Percentiles rank a stretch among this genome's conserved stretches.
These are phyloP conservation scores for Ciconia boyciana DNA, from an alignment of 2,113 vertebrate species.

Conservation along the genomic window DNA sequence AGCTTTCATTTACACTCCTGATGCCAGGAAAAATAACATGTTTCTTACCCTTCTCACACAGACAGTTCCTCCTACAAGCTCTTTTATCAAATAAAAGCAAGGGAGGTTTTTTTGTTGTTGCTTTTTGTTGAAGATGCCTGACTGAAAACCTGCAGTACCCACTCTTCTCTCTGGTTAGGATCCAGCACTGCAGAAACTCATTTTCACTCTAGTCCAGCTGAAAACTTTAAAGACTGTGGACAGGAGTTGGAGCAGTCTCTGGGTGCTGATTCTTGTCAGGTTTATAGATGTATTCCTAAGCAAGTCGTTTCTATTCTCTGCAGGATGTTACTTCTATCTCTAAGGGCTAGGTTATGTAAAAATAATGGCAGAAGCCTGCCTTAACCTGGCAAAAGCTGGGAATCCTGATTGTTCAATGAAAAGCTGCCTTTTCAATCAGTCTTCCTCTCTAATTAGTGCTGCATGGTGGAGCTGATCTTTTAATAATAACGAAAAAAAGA, in stretches of 20 bases:
- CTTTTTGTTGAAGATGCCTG: conserved; percentile 16
- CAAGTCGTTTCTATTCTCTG: conserved; percentile 60
- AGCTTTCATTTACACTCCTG: not conserved
- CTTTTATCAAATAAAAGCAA: not conserved
- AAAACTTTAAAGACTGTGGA: conserved; percentile 61
- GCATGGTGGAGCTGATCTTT: conserved; percentile 10
- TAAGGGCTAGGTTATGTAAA: conserved; percentile 56
- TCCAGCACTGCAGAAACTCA: conserved; percentile 63
- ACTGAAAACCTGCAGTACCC: conserved; percentile 28
- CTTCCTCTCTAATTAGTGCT: conserved; percentile 27
- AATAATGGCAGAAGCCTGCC: conserved; percentile 34
- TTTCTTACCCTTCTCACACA: not conserved
- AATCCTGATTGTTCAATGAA: not conserved
- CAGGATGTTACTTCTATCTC: conserved; percentile 60
- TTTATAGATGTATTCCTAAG: conserved; percentile 68
- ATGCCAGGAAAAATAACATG: not conserved
- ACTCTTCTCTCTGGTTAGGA: conserved; percentile 39
- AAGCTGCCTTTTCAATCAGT: not conserved
- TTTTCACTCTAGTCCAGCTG: conserved; percentile 55
- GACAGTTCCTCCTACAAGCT: not conserved
- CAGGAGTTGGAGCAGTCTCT: conserved; percentile 62
- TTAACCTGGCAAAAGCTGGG: conserved; percentile 13
- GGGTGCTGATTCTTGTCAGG: conserved; percentile 67
- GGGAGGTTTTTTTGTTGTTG: not conserved
- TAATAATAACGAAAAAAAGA: not conserved